These are phyloP conservation scores for Maconellicoccus hirsutus DNA, from an alignment of 1,140 invertebrate genomes.

Conservation along the genomic window DNA sequence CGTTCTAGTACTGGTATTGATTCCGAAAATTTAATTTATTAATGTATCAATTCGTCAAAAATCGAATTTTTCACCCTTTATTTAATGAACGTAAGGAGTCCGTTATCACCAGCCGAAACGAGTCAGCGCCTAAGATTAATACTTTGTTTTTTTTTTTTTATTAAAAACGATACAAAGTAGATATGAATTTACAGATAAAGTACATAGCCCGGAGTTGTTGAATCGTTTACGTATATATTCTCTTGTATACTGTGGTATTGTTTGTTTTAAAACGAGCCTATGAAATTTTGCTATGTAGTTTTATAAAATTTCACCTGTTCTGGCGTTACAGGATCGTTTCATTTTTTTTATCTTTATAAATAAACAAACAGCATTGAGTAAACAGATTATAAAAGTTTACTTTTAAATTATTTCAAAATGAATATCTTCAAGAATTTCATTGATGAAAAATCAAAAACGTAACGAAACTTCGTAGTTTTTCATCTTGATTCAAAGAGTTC, in stretches of 20 bases:
- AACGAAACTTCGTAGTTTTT: too few relatives aligned
- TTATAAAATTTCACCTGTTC: neutral
- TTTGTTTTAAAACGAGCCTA: too few relatives aligned
- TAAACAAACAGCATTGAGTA: neutral
- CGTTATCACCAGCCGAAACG: too few relatives aligned
- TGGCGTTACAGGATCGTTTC: neutral
- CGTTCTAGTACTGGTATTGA: neutral
- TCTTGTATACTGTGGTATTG: neutral
- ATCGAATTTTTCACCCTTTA: neutral
- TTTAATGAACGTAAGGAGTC: too few relatives aligned
- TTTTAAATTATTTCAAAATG: neutral
- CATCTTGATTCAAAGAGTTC: too few relatives aligned
- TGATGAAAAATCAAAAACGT: too few relatives aligned
- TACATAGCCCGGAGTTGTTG: neutral
- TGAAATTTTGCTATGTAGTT: neutral
- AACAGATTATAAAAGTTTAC: neutral
- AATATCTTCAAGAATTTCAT: too few relatives aligned
- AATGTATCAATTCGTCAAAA: neutral
- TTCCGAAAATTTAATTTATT: neutral
- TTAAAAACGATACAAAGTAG: too few relatives aligned
- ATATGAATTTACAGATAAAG: too few relatives aligned
- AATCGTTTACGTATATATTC: neutral
- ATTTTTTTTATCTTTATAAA: neutral
- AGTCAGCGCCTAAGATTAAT: too few relatives aligned
- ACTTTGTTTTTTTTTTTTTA: too few relatives aligned